phyloP scores from a whole-genome alignment of 2,888 invertebrate genomes.

The Mesochorus sp. region DNA sequence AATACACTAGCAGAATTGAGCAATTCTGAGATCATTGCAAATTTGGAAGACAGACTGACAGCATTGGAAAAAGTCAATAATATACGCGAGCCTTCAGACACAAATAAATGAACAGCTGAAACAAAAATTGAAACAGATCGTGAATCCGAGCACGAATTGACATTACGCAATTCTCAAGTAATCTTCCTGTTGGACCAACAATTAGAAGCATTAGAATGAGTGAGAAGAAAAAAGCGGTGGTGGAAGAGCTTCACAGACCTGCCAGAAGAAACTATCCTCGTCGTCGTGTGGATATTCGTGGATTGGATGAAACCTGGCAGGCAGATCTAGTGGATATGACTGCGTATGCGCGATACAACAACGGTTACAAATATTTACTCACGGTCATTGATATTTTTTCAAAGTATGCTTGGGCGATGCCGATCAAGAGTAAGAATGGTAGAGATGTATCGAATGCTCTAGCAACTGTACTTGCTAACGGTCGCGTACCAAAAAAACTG shows the following conservation, averaged over 20 bases:
- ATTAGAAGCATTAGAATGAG: constrained; percentile 8
- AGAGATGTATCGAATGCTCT: constrained; percentile 36
- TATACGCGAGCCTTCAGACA: too few relatives aligned
- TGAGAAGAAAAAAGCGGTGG: constrained; percentile 10
- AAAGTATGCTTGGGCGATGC: constrained; percentile 77
- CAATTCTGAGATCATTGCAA: too few relatives aligned
- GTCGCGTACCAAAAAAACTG: constrained; percentile 34
- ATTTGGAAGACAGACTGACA: too few relatives aligned
- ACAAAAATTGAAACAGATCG: too few relatives aligned
- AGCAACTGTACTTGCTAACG: constrained; percentile 26
- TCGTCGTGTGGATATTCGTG: constrained; percentile 56
- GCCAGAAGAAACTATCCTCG: constrained; percentile 33
- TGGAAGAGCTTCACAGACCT: constrained; percentile 37
- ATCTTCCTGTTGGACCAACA: too few relatives aligned
- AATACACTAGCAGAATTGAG: too few relatives aligned
- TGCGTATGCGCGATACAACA: constrained; percentile 71
- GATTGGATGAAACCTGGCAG: constrained; percentile 79
- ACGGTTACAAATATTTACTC: constrained; percentile 72
- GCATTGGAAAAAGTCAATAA: too few relatives aligned
- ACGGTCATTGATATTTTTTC: constrained; percentile 78
- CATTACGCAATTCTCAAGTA: too few relatives aligned
- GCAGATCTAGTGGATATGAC: constrained; percentile 78
- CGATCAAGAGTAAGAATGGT: constrained; percentile 71
- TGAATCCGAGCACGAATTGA: too few relatives aligned
- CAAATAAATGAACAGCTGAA: too few relatives aligned